Evolutionary conservation across 53 echinoderm and acorn worm genomes (phyloP).

Genomic region (Luidia sarsii): DNA sequence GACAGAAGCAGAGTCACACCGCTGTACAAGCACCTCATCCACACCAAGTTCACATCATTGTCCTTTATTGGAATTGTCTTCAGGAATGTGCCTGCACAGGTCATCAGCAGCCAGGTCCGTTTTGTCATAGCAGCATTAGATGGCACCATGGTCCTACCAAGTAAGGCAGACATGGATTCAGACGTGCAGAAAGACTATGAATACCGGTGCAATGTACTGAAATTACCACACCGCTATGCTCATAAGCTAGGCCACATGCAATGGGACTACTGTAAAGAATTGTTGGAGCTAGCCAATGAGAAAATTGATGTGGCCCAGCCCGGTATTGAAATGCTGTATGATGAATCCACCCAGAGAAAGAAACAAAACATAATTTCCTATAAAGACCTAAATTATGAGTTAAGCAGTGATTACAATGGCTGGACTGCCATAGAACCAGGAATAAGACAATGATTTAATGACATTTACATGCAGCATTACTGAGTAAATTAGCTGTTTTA

Average conservation of each 20-base stretch:
- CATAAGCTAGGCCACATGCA: constrained; percentile 66
- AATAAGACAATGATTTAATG: no score
- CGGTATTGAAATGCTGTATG: constrained; percentile 9
- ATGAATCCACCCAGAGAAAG: background rate
- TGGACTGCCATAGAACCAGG: no score
- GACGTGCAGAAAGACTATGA: constrained; percentile 55
- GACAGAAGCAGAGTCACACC: constrained; percentile 66
- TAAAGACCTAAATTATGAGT: background rate
- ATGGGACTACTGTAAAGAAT: constrained; percentile 64
- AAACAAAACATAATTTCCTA: background rate
- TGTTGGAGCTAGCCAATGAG: constrained; percentile 41
- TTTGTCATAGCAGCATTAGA: constrained; percentile 61
- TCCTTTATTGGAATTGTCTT: constrained; percentile 78
- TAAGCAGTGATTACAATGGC: no score
- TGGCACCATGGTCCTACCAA: constrained; percentile 77
- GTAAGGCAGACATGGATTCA: constrained; percentile 63
- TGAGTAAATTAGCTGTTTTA: no score
- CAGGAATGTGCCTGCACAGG: constrained; percentile 68
- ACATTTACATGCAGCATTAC: no score
- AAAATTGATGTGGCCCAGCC: background rate
- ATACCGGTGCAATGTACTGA: constrained; percentile 41
- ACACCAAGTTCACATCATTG: constrained; percentile 64
- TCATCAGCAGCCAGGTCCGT: constrained; percentile 61
- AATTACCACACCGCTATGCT: constrained; percentile 61
- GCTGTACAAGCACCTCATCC: constrained; percentile 84